Evolutionary conservation across 2,888 invertebrate genomes (phyloP).

Genomic region (Balanococcus diminutus): DNA sequence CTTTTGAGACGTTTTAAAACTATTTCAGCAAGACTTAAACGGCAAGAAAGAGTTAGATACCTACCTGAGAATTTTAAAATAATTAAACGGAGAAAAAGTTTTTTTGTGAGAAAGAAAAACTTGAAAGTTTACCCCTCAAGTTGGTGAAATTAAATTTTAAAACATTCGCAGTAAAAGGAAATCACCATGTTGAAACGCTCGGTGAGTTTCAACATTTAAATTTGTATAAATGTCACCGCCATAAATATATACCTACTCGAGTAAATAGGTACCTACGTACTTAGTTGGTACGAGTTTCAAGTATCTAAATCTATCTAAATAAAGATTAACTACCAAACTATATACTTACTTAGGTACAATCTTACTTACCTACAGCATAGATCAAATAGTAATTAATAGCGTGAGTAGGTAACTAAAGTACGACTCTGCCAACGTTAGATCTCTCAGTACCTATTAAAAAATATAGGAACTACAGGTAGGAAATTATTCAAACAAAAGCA

Average conservation of each 20-base stretch:
- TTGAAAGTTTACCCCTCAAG: not conserved
- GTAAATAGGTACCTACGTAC: too few relatives aligned
- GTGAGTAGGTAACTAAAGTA: too few relatives aligned
- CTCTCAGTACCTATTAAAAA: too few relatives aligned
- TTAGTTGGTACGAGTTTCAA: not conserved
- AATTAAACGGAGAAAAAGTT: not conserved
- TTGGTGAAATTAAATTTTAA: not conserved
- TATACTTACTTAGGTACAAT: not conserved
- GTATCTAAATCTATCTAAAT: too few relatives aligned
- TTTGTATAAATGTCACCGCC: not conserved
- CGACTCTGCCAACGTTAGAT: too few relatives aligned
- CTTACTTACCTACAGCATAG: not conserved
- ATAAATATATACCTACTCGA: too few relatives aligned
- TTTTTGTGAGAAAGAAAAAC: not conserved
- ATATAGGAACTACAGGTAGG: too few relatives aligned
- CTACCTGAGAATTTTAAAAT: not conserved
- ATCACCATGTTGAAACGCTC: not conserved
- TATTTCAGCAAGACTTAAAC: slow-evolving; percentile 3
- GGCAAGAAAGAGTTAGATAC: slow-evolving; percentile 4
- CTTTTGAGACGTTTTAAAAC: not conserved
- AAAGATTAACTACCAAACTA: not conserved
- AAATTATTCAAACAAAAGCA: too few relatives aligned
- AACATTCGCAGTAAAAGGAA: not conserved
- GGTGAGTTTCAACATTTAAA: not conserved
- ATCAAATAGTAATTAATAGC: not conserved